Percentiles rank a stretch among this genome's conserved stretches.
Evolutionary conservation across 1,140 invertebrate genomes (phyloP).

Genomic region (Psix sp.): DNA sequence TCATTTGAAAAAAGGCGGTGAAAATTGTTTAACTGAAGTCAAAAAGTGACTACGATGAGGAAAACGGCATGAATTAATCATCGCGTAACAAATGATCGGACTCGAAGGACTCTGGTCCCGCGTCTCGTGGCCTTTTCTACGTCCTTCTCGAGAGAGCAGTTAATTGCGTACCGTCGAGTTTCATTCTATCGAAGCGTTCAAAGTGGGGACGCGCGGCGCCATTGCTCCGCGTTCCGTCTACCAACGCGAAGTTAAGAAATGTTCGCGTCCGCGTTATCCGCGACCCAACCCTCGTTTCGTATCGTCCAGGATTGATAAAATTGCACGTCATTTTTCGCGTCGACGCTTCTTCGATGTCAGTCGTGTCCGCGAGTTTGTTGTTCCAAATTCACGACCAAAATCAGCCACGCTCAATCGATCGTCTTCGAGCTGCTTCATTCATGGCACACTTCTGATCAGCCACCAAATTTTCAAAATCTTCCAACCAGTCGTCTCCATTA

Average conservation of each 20-base stretch:
- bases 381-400: neutral
- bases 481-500: neutral
- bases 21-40: neutral
- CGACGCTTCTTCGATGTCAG: neutral
- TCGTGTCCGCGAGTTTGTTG: neutral
- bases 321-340: no score
- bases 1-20: neutral
- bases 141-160: constrained; percentile 41
- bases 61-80: constrained; percentile 18
- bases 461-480: neutral
- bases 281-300: no score
- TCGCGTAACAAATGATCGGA: no score
- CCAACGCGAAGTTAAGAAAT: constrained; percentile 10
- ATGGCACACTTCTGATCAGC: neutral
- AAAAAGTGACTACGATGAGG: constrained; percentile 2
- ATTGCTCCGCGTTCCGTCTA: constrained; percentile 6
- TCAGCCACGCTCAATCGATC: neutral
- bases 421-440: neutral
- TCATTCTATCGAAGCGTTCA: constrained; percentile 10
- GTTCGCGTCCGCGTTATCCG: constrained; percentile 2
- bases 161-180: constrained; percentile 27
- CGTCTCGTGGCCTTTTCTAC: constrained; percentile 42
- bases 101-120: constrained; percentile 32
- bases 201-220: constrained; percentile 17
- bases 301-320: no score